A percentile compares a stretch with the other conserved stretches of the same genome.
These are phyloP conservation scores for Pseudochirops corinnae DNA, from an alignment of 2,797 vertebrate genomes.

Conservation along the genomic window DNA sequence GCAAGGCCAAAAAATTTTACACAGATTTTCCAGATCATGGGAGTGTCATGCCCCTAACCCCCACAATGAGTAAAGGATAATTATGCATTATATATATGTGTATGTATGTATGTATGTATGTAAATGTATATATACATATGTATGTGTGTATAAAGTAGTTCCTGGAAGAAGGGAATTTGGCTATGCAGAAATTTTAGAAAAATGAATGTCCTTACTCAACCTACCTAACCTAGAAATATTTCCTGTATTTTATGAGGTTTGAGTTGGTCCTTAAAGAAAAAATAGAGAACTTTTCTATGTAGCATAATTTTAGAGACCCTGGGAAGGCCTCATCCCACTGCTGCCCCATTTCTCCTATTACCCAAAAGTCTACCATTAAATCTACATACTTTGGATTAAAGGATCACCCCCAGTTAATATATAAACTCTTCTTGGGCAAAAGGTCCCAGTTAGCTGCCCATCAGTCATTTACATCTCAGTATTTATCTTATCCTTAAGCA, in stretches of 20 bases:
- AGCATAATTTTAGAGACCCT: neutral
- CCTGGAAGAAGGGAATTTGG: conserved; percentile 19
- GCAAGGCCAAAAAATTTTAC: neutral
- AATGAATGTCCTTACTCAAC: conserved; percentile 11
- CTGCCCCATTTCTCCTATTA: neutral
- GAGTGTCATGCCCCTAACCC: neutral
- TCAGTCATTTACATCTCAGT: neutral
- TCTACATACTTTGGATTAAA: conserved; percentile 13
- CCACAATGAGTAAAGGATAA: neutral
- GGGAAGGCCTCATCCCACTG: neutral
- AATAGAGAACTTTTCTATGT: neutral
- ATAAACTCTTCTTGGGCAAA: neutral
- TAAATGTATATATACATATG: too few relatives aligned
- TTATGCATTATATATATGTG: neutral
- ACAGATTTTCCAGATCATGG: neutral
- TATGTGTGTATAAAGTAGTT: neutral
- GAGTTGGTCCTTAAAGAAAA: conserved; percentile 1
- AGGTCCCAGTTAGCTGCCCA: neutral
- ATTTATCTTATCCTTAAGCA: neutral
- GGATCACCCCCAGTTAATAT: neutral
- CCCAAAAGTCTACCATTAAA: neutral
- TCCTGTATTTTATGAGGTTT: neutral
- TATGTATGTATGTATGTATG: too few relatives aligned
- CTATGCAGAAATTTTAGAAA: conserved; percentile 34
- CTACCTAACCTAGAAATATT: neutral